These are phyloP conservation scores for Typhlichthys subterraneus DNA, from an alignment of 2,797 vertebrate genomes.

Conservation along the genomic window DNA sequence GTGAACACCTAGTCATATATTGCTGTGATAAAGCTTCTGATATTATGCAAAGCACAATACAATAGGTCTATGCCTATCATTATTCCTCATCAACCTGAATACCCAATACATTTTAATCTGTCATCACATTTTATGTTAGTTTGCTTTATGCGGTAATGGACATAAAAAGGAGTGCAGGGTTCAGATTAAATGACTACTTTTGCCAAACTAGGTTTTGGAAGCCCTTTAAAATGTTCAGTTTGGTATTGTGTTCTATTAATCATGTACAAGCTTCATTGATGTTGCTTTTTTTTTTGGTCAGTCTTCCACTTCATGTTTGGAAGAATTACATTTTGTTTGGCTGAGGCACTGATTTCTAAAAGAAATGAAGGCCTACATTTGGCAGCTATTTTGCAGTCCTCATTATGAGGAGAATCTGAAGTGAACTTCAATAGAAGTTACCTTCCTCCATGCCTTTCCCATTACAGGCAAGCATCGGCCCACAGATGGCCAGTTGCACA, in stretches of 20 bases:
- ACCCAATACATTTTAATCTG: not conserved
- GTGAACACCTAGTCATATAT: constrained; percentile 4
- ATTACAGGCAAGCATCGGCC: constrained; percentile 39
- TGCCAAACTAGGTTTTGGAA: too few relatives aligned
- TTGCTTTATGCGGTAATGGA: too few relatives aligned
- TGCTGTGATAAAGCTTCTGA: not conserved
- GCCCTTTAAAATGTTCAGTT: not conserved
- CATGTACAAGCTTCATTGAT: not conserved
- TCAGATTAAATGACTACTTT: too few relatives aligned
- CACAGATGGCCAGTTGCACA: constrained; percentile 67
- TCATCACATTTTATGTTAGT: not conserved
- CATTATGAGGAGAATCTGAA: constrained; percentile 35
- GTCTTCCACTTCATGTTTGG: not conserved
- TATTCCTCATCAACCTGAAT: too few relatives aligned
- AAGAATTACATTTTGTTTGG: constrained; percentile 10
- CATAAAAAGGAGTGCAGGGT: too few relatives aligned
- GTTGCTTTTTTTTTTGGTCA: not conserved
- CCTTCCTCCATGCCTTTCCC: constrained; percentile 36
- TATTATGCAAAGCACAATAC: not conserved
- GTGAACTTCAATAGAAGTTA: constrained; percentile 52
- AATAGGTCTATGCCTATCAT: not conserved
- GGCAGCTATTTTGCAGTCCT: constrained; percentile 31
- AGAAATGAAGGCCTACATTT: constrained; percentile 9
- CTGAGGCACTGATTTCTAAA: constrained; percentile 21
- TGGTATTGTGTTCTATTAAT: not conserved